Conservation (phyloP, 2,797 vertebrate genomes). For the Spinibarbus caldwelli region DNA sequence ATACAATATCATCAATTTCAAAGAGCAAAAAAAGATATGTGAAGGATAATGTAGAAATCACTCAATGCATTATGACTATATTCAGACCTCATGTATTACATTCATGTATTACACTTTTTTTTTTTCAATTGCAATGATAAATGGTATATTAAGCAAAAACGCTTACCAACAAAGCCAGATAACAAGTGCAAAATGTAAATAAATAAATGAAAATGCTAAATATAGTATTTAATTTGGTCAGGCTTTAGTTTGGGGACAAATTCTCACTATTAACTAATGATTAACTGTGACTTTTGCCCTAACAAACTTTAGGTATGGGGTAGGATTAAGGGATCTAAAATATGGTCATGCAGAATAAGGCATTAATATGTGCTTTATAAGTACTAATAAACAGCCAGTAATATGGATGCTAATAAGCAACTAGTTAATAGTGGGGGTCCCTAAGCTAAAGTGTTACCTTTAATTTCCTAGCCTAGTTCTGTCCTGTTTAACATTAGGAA, state of each 20-base stretch:
- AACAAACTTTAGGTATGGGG: background rate
- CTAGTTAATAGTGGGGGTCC: background rate
- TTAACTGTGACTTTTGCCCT: too few species aligned
- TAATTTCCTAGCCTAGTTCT: background rate
- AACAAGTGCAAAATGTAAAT: conserved; percentile 1
- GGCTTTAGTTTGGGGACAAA: too few species aligned
- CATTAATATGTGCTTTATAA: background rate
- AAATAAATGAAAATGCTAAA: background rate
- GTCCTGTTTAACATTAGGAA: background rate
- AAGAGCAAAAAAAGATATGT: conserved; percentile 1
- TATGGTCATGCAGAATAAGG: background rate
- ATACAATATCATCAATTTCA: conserved; percentile 23
- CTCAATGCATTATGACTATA: conserved; percentile 11
- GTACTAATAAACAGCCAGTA: background rate
- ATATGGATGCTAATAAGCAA: background rate
- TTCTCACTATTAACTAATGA: too few species aligned
- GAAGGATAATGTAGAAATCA: conserved; percentile 16
- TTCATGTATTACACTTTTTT: background rate
- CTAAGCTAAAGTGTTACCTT: background rate
- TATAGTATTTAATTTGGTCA: background rate
- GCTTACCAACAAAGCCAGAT: background rate
- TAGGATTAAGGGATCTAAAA: background rate
- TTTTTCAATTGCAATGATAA: conserved; percentile 2
- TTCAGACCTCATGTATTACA: conserved; percentile 8
- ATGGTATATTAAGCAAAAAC: conserved; percentile 18